Evolutionary conservation across 2,797 vertebrate genomes (phyloP), one percentile per base, ranked within the genome.

Genomic region (Nasua narica): DNA sequence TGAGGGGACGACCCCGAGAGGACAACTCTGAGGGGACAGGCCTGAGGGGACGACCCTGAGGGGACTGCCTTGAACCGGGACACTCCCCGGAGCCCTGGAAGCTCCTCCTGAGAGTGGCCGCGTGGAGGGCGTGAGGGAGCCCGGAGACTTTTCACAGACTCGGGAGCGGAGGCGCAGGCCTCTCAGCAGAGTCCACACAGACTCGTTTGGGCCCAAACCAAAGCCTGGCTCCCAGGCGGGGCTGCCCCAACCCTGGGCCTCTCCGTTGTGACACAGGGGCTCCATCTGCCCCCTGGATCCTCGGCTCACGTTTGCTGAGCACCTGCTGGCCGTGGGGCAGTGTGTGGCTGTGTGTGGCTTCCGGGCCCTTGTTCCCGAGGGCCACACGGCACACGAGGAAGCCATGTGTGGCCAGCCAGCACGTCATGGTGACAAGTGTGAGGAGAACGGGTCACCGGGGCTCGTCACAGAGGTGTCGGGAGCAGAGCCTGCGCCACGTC

Each of bases 141-240:
- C 69, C 9, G 27, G 16, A 7, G 16, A n/a, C 16, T 32, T 35
- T 8, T 23, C 32, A n/a, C 19, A 4, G 76, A 13, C 18, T 21
- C 2, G 0, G 72, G 46, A 50, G 46, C 0, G 11, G 46, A 19
- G 72, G 10, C 16, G 1, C 40, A 1, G 27, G 48, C 32, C 0
- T 19, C 3, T 21, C 46, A 1, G 48, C 7, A 10, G 19, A 7
- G 19, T 14, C 29, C 3, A 0, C 32, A 7, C 12, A 3, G 74
- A n/a, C 7, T 1, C 1, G 11, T 21, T 21, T 77, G 16, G n/a
- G 16, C 29, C 5, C 3, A n/a, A 21, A n/a, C 74, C 46, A 11
- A 12, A n/a, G 29, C 5, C 74, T 7, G 46, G 74, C 46, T 21
- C 46, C 74, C 29, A 21, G 74, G 46, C 1, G 18, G 46, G 46